phyloP scores from a whole-genome alignment of 2,797 vertebrate genomes.

The Mus spretus region DNA sequence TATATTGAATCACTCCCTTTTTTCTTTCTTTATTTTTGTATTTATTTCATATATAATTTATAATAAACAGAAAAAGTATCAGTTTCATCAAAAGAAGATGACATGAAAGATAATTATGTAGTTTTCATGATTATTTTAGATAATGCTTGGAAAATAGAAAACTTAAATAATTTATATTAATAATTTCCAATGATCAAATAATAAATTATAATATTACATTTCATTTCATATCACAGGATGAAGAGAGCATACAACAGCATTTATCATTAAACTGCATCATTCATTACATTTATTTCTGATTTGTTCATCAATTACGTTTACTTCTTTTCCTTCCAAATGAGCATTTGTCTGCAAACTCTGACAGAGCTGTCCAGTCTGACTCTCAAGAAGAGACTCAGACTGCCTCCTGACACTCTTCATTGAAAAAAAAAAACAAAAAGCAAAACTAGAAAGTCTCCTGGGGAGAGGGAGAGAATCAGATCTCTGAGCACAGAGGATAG shows the following conservation, averaged over 20 bases:
- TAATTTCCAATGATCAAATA: background rate
- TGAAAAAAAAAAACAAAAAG: background rate
- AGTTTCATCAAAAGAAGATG: background rate
- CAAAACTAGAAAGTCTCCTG: background rate
- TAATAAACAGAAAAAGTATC: background rate
- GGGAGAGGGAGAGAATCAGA: background rate
- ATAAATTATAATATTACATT: background rate
- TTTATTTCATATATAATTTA: background rate
- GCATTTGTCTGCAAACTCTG: background rate
- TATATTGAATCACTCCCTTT: background rate
- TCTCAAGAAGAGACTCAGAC: conserved; percentile 1
- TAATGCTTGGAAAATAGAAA: background rate
- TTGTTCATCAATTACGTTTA: background rate
- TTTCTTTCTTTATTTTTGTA: background rate
- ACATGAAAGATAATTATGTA: background rate
- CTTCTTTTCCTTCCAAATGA: background rate
- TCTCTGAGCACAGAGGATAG: background rate
- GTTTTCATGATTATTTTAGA: background rate
- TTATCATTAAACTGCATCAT: background rate
- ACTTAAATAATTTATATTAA: background rate
- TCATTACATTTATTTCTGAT: background rate
- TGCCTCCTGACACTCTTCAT: background rate
- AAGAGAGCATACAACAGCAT: background rate
- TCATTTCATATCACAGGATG: background rate
- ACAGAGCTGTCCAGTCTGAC: background rate